These are phyloP conservation scores for Cercopithecus mitis DNA, from an alignment of 2,797 vertebrate genomes.

Conservation along the genomic window DNA sequence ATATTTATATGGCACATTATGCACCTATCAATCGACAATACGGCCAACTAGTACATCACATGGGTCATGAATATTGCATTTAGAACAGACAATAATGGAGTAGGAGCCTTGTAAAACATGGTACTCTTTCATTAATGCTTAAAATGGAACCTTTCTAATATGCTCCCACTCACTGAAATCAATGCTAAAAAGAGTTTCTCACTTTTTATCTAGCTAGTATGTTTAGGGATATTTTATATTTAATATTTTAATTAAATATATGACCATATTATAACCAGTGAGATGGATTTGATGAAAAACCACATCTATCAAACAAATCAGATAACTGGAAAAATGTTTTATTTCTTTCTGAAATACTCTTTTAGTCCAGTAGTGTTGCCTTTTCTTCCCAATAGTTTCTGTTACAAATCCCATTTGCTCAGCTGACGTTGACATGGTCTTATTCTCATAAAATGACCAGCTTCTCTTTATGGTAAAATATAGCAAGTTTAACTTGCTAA, in stretches of 20 bases:
- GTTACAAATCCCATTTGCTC: neutral
- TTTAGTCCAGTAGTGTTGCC: neutral
- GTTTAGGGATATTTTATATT: slow-evolving; percentile 17
- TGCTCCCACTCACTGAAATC: neutral
- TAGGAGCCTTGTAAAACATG: neutral
- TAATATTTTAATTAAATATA: slow-evolving; percentile 67
- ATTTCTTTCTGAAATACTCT: neutral
- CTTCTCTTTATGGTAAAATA: neutral
- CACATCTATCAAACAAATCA: neutral
- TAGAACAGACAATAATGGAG: slow-evolving; percentile 2
- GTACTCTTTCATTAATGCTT: slow-evolving; percentile 36
- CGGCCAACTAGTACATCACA: slow-evolving; percentile 28
- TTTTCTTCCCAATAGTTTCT: neutral
- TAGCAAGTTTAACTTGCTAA: neutral
- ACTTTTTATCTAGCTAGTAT: neutral
- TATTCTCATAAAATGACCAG: neutral
- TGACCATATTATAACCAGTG: slow-evolving; percentile 56
- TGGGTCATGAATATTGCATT: slow-evolving; percentile 14
- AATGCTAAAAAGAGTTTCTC: neutral
- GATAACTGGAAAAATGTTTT: neutral
- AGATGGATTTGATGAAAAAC: slow-evolving; percentile 42
- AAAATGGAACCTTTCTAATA: slow-evolving; percentile 4
- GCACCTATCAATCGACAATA: slow-evolving; percentile 26
- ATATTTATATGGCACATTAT: slow-evolving; percentile 66
- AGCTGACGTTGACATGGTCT: neutral